A percentile compares a stretch with the other conserved stretches of the same genome.
Evolutionary conservation across 1,140 invertebrate species (phyloP).

Genomic region (Drosophila parvula): DNA sequence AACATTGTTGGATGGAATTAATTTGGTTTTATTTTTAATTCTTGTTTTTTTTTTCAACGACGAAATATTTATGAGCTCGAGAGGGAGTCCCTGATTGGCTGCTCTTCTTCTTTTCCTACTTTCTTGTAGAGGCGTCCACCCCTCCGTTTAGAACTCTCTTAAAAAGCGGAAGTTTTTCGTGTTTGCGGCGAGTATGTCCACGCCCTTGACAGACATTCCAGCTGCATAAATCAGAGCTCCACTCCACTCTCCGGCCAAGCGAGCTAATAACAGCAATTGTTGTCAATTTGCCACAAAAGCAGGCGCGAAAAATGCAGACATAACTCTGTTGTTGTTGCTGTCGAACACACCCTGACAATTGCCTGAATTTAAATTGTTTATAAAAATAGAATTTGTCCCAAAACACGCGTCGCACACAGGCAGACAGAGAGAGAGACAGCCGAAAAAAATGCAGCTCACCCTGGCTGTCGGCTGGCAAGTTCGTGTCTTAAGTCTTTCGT

Average conservation of each 20-base stretch:
- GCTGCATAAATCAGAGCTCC: slow-evolving; percentile 67
- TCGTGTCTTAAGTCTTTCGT: slow-evolving; percentile 79
- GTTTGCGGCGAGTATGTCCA: slow-evolving; percentile 38
- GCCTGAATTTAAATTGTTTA: slow-evolving; percentile 81
- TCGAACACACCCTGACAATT: slow-evolving; percentile 79
- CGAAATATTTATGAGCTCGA: slow-evolving; percentile 67
- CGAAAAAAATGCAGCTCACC: slow-evolving; percentile 57
- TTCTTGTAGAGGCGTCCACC: slow-evolving; percentile 29
- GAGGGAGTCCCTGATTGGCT: background rate
- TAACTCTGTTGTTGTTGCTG: slow-evolving; percentile 43
- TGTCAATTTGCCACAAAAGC: slow-evolving; percentile 81
- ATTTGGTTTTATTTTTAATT: slow-evolving; percentile 59
- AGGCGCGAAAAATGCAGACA: slow-evolving; percentile 82
- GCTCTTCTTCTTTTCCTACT: background rate
- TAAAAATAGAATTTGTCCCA: slow-evolving; percentile 82
- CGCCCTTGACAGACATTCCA: slow-evolving; percentile 80
- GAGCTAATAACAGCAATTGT: slow-evolving; percentile 79
- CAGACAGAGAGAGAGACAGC: slow-evolving; percentile 5
- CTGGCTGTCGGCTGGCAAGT: slow-evolving; percentile 52
- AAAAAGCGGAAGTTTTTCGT: slow-evolving; percentile 67
- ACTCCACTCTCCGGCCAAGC: background rate
- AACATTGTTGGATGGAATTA: slow-evolving; percentile 50
- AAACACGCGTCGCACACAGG: slow-evolving; percentile 67
- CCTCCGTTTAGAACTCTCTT: slow-evolving; percentile 63
- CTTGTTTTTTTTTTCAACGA: slow-evolving; percentile 29